Conservation (phyloP, 2,113 vertebrate species). For the Coptodon bakossiorum region DNA sequence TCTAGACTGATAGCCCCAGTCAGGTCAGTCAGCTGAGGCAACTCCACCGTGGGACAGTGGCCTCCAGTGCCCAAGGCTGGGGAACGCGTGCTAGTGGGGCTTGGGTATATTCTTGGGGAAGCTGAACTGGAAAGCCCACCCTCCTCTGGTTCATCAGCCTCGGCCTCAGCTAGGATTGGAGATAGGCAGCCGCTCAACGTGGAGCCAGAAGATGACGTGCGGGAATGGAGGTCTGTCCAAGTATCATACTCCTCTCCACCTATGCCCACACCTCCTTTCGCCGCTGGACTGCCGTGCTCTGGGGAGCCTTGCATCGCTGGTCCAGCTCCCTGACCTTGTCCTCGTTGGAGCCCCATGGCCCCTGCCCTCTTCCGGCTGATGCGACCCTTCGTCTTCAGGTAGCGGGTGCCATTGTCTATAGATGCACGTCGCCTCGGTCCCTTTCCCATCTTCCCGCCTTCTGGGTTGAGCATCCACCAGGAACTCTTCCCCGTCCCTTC, state of each 20-base stretch:
- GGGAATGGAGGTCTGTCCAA: constrained; percentile 89
- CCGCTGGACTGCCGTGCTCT: constrained; percentile 74
- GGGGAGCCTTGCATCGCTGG: constrained; percentile 78
- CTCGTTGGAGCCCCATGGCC: constrained; percentile 71
- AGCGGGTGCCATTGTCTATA: constrained; percentile 88
- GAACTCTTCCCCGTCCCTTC: constrained; percentile 96
- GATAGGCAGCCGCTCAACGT: constrained; percentile 79
- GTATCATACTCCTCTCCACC: constrained; percentile 87
- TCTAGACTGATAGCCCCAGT: constrained; percentile 86
- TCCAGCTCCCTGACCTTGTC: constrained; percentile 50
- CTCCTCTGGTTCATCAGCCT: constrained; percentile 87
- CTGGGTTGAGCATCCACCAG: constrained; percentile 98
- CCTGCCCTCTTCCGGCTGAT: constrained; percentile 86
- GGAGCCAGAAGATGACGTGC: constrained; percentile 81
- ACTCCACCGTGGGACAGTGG: constrained; percentile 80
- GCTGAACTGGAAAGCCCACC: constrained; percentile 77
- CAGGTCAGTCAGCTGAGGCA: constrained; percentile 87
- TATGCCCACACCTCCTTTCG: constrained; percentile 71
- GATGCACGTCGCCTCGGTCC: constrained; percentile 85
- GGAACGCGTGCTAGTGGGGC: constrained; percentile 86
- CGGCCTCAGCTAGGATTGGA: constrained; percentile 80
- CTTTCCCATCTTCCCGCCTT: constrained; percentile 94
- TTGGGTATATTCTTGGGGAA: constrained; percentile 88
- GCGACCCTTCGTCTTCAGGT: constrained; percentile 88
- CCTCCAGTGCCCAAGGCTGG: constrained; percentile 82